These are phyloP conservation scores for Prunella strophiata DNA, from an alignment of 2,797 vertebrate species.

Conservation along the genomic window DNA sequence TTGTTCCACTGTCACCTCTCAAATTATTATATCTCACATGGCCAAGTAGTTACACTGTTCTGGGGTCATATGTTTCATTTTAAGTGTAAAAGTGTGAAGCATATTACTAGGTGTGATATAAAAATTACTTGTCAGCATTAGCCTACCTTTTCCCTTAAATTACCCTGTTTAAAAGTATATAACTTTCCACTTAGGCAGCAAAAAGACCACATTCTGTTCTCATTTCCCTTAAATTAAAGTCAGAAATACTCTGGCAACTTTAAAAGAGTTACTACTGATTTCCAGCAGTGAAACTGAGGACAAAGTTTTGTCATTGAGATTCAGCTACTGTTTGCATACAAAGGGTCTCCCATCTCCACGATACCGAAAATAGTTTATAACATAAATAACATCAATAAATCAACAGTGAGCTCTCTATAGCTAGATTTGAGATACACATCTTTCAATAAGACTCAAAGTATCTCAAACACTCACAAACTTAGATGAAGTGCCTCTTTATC, in stretches of 20 bases:
- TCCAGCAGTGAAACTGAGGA: not conserved
- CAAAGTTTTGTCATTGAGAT: not conserved
- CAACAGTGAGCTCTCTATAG: not conserved
- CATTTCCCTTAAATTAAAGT: not conserved
- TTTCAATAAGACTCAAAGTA: not conserved
- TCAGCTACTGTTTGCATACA: not conserved
- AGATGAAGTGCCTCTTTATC: not conserved
- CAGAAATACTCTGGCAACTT: not conserved
- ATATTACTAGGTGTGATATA: not conserved
- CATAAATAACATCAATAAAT: not conserved
- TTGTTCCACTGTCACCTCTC: not conserved
- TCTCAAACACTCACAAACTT: not conserved
- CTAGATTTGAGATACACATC: not conserved
- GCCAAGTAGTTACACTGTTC: not conserved
- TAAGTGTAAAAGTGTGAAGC: conserved; percentile 10
- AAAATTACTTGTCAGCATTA: conserved; percentile 21
- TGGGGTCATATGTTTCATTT: not conserved
- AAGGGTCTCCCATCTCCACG: not conserved
- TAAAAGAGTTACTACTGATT: not conserved
- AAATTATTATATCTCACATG: not conserved
- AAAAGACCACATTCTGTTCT: not conserved
- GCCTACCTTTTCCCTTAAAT: not conserved
- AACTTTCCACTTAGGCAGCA: not conserved
- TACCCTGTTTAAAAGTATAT: not conserved
- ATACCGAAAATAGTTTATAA: not conserved